Conservation (phyloP, 2,888 invertebrate genomes). For the Ischnus inquisitorius region DNA sequence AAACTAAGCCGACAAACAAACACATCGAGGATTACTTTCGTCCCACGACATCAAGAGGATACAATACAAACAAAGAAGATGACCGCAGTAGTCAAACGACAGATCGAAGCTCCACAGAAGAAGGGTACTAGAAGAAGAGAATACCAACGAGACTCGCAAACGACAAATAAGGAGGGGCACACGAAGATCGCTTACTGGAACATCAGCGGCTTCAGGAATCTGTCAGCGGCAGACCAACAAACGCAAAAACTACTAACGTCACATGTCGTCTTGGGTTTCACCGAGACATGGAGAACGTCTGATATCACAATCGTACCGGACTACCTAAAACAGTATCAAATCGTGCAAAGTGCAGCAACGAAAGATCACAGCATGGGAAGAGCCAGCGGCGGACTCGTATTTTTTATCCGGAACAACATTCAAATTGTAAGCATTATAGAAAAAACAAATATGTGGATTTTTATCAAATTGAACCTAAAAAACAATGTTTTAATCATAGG, state of each 20-base stretch:
- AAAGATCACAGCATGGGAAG: slow-evolving; percentile 4
- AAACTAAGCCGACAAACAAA: background rate
- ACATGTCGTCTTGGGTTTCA: no score
- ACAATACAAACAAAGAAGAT: no score
- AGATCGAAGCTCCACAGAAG: no score
- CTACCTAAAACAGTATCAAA: background rate
- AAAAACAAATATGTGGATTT: slow-evolving; percentile 23
- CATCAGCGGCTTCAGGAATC: no score
- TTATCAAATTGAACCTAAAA: slow-evolving; percentile 22
- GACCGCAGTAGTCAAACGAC: no score
- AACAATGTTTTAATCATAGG: slow-evolving; percentile 27
- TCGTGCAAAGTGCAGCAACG: background rate
- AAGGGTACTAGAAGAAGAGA: no score
- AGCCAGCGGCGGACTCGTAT: slow-evolving; percentile 14
- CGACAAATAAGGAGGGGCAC: no score
- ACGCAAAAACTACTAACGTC: no score
- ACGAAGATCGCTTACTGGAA: no score
- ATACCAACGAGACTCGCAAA: no score
- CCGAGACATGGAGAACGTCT: slow-evolving; percentile 1
- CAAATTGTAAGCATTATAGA: slow-evolving; percentile 29
- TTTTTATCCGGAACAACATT: slow-evolving; percentile 13
- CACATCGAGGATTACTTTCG: slow-evolving; percentile 25
- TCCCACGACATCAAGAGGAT: no score
- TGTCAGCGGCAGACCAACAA: no score
- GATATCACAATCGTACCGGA: background rate